Evolutionary conservation across 2,797 vertebrate genomes (phyloP), one percentile per base, ranked within the genome.

Genomic region (Chaunax sp.): DNA sequence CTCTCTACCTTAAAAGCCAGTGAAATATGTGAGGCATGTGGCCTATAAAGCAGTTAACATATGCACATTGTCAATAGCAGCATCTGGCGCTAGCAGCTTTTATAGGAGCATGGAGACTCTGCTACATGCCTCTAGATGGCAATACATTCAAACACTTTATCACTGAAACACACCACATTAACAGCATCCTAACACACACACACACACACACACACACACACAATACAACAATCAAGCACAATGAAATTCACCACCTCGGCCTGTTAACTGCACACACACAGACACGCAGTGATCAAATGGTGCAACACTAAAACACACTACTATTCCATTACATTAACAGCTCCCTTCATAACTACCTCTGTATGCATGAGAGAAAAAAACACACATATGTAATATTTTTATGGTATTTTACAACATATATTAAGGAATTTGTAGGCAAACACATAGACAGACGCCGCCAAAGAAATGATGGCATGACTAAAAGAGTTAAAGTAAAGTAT

Each of bases 81-180:
- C 97, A 98, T 96, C 96, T 98, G 98, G 88, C 75, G 70, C 94
- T 95, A 85, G 89, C 77, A 77, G 78, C 75, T 90, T 91, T 91
- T 92, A 92, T 91, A 90, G 90, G 88, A 85, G 96, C 86, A 75
- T 73, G 85, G 96, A 98, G 96, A 94, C 93, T 95, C 93, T 87
- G 77, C 22, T 93, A 92, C 91, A 92, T 79, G 95, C 97, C 98
- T 97, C 98, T 99, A 99, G 98, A 96, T 99, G 98, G 97, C 97
- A 98, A 98, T 98, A 94, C 96, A 95, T 95, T 95, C 98, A 97
- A 98, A 97, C 96, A 92, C 94, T 98, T 98, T 95, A 96, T 93
- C 94, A 89, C 19, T 90, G 93, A 94, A 90, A 90, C 92, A 92
- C 94, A 93, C 91, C 92, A 92, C 96, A 95, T 96, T 97, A 96